Percentiles rank a stretch among this genome's conserved stretches.
These are phyloP conservation scores for Himalopsyche anomala DNA, from an alignment of 2,888 invertebrate species.

Conservation along the genomic window DNA sequence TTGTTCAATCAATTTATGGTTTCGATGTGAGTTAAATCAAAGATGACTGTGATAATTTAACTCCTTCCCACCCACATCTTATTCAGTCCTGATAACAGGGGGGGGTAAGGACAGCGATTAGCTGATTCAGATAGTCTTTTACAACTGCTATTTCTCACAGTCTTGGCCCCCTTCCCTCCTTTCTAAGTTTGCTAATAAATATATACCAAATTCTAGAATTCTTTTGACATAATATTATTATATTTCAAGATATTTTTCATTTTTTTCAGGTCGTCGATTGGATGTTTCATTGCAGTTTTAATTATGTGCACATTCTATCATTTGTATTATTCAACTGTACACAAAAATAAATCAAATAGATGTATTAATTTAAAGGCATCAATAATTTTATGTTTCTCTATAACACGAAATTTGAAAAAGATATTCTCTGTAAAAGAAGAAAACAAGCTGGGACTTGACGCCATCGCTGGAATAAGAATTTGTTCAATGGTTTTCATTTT, in stretches of 20 bases:
- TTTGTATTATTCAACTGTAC: conserved; percentile 69
- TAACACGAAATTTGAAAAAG: conserved; percentile 78
- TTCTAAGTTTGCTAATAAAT: too few relatives aligned
- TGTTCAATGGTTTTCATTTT: conserved; percentile 83
- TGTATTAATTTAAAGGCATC: conserved; percentile 67
- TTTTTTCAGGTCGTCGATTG: conserved; percentile 73
- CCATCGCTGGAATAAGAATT: conserved; percentile 81
- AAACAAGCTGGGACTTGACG: conserved; percentile 79
- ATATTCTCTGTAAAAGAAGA: conserved; percentile 77
- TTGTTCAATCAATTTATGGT: too few relatives aligned
- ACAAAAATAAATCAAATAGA: conserved; percentile 69
- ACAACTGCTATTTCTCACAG: too few relatives aligned
- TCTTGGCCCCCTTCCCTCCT: too few relatives aligned
- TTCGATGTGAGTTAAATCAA: not conserved
- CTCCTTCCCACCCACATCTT: not conserved
- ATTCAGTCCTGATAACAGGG: not conserved
- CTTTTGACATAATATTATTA: not conserved
- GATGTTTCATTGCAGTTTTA: conserved; percentile 73
- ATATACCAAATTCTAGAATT: not conserved
- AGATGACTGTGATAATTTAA: not conserved
- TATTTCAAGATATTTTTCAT: conserved; percentile 65
- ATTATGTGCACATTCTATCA: conserved; percentile 75
- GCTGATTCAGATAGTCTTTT: too few relatives aligned
- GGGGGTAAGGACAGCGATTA: not conserved
- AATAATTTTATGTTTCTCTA: conserved; percentile 77